Evolutionary conservation across 2,113 vertebrate genomes (phyloP), one percentile per base, ranked within the genome.

Genomic region (Rhombomys opimus): DNA sequence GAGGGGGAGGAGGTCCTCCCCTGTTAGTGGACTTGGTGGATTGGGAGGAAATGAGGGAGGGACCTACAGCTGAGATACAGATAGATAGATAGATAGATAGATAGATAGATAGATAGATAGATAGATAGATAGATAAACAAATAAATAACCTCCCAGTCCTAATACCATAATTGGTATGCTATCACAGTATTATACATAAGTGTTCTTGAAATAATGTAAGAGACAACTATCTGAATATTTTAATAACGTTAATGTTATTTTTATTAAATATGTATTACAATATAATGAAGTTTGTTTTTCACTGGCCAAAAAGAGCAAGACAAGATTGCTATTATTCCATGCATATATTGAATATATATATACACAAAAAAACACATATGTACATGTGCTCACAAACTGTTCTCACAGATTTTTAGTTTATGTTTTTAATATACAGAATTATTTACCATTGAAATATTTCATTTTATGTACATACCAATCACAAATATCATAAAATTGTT

Each of bases 191-290:
- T 78, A 7, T 46, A 0, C 41, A 46, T 5, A 67, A 59, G 10
- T 46, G 32, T 86, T 35, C 41, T 85, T 89, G 23, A 22, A 4
- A 46, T 92, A 13, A 35, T 88, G 68, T 25, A 30, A 88, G 78
- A 52, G 11, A 4, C 12, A 75, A 88, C 5, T 85, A 5, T 89
- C 80, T 82, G 3, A 86, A 61, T 78, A 2, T 17, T 7, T 57
- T 92, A 92, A 87, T 94, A 68, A 54, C 30, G 67, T 32, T 88
- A 81, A 13, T 81, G 15, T 13, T 77, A 82, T 30, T 95, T 76
- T 75, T 75, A 65, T 81, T 57, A 1, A 90, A 38, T 85, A 59
- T 9, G 87, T 57, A 65, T 63, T 38, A 54, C 0, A 54, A 86
- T 90, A 54, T 87, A 12, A 72, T 57, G 3, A 87, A 95, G 82